Percentiles rank a stretch among this genome's conserved stretches.
phyloP scores from a whole-genome alignment of 1,140 invertebrate genomes.

The Ceratina calcarata region DNA sequence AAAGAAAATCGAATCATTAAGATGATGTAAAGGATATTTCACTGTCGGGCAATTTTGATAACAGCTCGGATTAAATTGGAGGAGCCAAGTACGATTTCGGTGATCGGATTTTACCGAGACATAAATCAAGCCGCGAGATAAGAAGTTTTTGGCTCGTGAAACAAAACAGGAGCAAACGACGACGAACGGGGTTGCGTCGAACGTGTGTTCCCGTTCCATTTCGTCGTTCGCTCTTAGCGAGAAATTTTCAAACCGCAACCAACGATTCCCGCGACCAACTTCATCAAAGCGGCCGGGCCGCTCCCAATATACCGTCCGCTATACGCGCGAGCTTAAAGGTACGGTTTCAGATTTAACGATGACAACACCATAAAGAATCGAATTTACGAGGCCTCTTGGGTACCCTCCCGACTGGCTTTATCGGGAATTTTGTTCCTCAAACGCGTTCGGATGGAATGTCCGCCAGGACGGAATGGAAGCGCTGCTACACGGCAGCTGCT shows the following conservation, averaged over 20 bases:
- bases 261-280: slow-evolving; percentile 26
- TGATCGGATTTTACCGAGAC: too few species aligned
- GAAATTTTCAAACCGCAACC: slow-evolving; percentile 6
- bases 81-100: too few species aligned
- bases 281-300: slow-evolving; percentile 48
- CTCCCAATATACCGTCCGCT: not conserved
- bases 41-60: too few species aligned
- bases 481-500: not conserved
- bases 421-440: slow-evolving; percentile 1
- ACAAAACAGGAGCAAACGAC: not conserved
- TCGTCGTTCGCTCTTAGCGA: not conserved
- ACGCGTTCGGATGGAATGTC: slow-evolving; percentile 7
- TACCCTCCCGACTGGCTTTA: slow-evolving; percentile 11
- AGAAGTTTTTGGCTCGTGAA: not conserved
- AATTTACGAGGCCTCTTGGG: slow-evolving; percentile 59
- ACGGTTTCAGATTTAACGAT: slow-evolving; percentile 49
- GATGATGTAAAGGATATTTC: too few species aligned
- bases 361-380: slow-evolving; percentile 65
- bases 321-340: slow-evolving; percentile 25
- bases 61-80: too few species aligned
- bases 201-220: not conserved
- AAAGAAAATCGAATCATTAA: too few species aligned
- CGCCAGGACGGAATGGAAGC: not conserved
- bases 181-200: not conserved
- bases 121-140: not conserved